Base-by-base conservation (phyloP, 2,113 vertebrate genomes). In the Cacatua alba region DNA sequence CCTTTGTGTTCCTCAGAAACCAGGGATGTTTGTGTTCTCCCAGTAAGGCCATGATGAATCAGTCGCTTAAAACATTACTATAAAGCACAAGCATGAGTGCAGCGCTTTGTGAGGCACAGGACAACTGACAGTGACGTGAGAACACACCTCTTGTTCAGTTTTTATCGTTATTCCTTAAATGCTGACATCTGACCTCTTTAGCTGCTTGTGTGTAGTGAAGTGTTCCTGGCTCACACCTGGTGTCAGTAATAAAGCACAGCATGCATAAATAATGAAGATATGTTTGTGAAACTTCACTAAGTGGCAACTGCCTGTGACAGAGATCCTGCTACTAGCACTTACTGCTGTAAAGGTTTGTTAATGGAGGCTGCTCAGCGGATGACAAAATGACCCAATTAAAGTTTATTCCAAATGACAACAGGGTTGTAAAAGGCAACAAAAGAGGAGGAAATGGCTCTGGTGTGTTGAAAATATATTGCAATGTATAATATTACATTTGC, bases 301-400 rank as follows among this genome's bases (percentile, higher is more conserved):
- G 97, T 94, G 97, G 95, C 92, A 97, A 97, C 95, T 97, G 96
- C 88, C 95, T 97, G 95, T 97, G 97, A 97, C 97, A 97, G 92
- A 92, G 94, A 95, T 87, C 87, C 55, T 25, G 24, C 95, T 86
- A 95, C 93, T 23, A 88, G 70, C 49, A 85, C 76, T 88, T 43
- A 82, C 76, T 33, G 85, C 84, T 70, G 82, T 55, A 95, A 90
- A 96, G 95, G 80, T 74, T 78, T 88, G 75, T 86, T 96, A 95
- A 95, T 86, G 84, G 90, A 82, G 70, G 62, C 93, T 96, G 88
- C 94, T 96, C 94, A 89, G 93, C 0, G 0, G 86, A 94, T 93
- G 94, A 96, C 95, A 96, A 86, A 94, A 94, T 80, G 86, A 93
- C 94, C 89, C 90, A 82, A 91, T 96, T 96, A 94, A 97, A 91